phyloP scores from a whole-genome alignment of 2,888 invertebrate species.

The Apotomis turbidana region DNA sequence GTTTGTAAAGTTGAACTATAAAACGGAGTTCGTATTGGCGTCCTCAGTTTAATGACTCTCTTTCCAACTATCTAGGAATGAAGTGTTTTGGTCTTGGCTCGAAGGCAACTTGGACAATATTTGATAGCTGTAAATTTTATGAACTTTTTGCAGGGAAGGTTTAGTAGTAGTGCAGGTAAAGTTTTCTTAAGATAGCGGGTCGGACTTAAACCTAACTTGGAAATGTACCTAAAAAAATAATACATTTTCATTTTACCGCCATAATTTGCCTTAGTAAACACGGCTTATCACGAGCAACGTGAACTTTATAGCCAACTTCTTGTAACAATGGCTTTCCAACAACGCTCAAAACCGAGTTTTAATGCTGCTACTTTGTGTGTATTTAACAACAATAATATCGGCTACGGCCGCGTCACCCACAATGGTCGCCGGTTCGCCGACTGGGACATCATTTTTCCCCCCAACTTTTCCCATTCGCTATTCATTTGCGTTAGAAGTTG shows the following conservation, averaged over 20 bases:
- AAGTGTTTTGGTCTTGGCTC: conserved; percentile 62
- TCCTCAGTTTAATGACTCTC: conserved; percentile 76
- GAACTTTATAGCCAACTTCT: conserved; percentile 35
- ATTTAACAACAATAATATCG: conserved; percentile 76
- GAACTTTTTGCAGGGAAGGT: background rate
- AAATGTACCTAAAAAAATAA: background rate
- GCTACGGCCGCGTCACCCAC: conserved; percentile 61
- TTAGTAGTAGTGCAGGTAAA: too few relatives aligned
- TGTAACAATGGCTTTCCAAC: conserved; percentile 34
- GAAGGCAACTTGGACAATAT: conserved; percentile 53
- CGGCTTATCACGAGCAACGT: conserved; percentile 26
- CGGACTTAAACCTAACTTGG: too few relatives aligned
- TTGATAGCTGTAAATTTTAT: conserved; percentile 48
- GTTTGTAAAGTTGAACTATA: conserved; percentile 74
- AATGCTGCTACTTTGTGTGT: conserved; percentile 57
- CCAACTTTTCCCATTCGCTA: conserved; percentile 83
- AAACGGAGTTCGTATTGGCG: conserved; percentile 78
- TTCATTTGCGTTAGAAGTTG: conserved; percentile 84
- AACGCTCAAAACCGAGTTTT: conserved; percentile 39
- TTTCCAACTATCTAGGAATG: conserved; percentile 73
- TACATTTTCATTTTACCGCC: background rate
- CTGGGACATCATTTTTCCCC: conserved; percentile 81
- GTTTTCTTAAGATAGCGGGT: too few relatives aligned
- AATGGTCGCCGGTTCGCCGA: conserved; percentile 64
- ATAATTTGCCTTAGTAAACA: conserved; percentile 26